Evolutionary conservation across 1,140 invertebrate genomes (phyloP).

Genomic region (Listronotus oregonensis): DNA sequence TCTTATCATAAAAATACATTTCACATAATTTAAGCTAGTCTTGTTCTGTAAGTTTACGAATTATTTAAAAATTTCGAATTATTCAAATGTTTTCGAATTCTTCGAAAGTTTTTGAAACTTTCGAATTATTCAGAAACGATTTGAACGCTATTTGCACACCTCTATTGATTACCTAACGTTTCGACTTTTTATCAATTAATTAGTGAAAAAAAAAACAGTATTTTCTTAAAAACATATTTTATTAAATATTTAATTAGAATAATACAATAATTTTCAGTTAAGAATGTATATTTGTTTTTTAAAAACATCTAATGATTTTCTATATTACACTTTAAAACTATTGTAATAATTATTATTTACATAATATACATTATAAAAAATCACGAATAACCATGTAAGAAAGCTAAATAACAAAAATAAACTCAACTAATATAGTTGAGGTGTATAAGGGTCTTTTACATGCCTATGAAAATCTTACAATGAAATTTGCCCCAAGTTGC

Average conservation of each 20-base stretch:
- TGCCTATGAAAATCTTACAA: constrained; percentile 7
- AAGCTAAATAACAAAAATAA: constrained; percentile 46
- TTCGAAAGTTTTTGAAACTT: no score
- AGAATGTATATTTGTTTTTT: constrained; percentile 46
- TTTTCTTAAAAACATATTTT: constrained; percentile 32
- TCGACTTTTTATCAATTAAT: no score
- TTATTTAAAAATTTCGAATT: no score
- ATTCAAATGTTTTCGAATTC: no score
- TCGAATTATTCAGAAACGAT: no score
- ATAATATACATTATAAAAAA: constrained; percentile 52
- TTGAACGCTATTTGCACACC: no score
- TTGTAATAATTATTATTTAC: constrained; percentile 47
- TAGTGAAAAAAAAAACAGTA: not conserved
- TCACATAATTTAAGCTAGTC: no score
- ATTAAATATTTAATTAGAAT: constrained; percentile 44
- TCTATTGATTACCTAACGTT: no score
- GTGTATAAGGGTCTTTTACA: constrained; percentile 25
- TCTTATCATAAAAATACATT: no score
- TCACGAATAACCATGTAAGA: constrained; percentile 42
- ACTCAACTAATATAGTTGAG: constrained; percentile 52
- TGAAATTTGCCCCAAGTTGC: not conserved
- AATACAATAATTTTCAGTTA: constrained; percentile 42
- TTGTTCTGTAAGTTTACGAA: no score
- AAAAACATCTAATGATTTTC: constrained; percentile 44
- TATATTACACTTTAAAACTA: constrained; percentile 48